Conservation (phyloP, 2,113 vertebrate genomes). For the Ictalurus furcatus region DNA sequence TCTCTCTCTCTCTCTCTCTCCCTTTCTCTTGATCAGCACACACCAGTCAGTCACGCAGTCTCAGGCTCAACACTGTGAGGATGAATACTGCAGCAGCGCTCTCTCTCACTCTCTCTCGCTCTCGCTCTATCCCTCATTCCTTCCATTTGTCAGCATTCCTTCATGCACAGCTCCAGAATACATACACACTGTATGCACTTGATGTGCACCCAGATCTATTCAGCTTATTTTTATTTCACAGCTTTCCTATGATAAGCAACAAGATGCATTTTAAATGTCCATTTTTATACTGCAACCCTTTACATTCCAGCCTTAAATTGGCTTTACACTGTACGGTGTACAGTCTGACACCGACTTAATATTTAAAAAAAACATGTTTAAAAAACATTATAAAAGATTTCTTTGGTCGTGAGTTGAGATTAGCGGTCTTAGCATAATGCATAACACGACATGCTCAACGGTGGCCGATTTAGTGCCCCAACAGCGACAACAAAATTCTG, state of each 20-base stretch:
- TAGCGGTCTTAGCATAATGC: not conserved
- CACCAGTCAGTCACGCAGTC: slow-evolving; percentile 74
- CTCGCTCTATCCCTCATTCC: slow-evolving; percentile 41
- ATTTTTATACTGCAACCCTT: not conserved
- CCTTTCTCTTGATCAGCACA: slow-evolving; percentile 48
- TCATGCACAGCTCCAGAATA: slow-evolving; percentile 16
- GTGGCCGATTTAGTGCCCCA: not conserved
- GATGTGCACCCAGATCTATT: not conserved
- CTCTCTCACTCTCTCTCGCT: slow-evolving; percentile 48
- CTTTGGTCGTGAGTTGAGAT: not conserved
- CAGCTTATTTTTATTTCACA: not conserved
- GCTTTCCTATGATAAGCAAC: not conserved
- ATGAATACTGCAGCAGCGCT: slow-evolving; percentile 69
- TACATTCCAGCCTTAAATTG: not conserved
- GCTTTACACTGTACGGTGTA: not conserved
- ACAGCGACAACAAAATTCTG: not conserved
- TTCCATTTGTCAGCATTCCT: not conserved
- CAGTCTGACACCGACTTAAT: not conserved
- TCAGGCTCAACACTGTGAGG: slow-evolving; percentile 60
- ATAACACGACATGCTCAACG: not conserved
- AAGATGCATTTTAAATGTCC: not conserved
- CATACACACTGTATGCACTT: not conserved
- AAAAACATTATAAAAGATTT: not conserved
- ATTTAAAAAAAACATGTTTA: not conserved
- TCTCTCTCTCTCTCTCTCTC: slow-evolving; percentile 24